A percentile compares a stretch with the other conserved stretches of the same genome.
phyloP scores from a whole-genome alignment of 2,113 vertebrate species.

The Labeo catla region DNA sequence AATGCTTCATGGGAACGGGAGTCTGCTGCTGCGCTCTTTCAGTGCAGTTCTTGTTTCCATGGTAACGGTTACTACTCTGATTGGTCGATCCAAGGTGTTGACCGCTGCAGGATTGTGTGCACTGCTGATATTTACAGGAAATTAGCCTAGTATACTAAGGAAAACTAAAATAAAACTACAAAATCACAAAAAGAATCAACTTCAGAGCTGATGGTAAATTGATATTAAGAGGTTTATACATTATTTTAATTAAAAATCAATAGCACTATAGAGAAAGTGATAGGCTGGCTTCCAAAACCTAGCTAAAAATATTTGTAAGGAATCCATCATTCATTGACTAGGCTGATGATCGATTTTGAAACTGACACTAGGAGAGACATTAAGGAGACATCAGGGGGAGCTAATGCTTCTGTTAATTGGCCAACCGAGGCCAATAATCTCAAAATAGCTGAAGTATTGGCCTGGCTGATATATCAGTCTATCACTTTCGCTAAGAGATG shows the following conservation, averaged over 20 bases:
- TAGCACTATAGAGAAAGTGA: not conserved
- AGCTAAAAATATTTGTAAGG: not conserved
- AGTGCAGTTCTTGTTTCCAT: not conserved
- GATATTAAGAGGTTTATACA: not conserved
- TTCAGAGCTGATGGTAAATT: not conserved
- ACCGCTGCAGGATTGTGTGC: not conserved
- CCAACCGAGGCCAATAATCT: not conserved
- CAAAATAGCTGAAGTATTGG: constrained; percentile 9
- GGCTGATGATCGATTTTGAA: not conserved
- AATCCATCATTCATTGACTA: not conserved
- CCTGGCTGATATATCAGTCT: not conserved
- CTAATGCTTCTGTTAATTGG: not conserved
- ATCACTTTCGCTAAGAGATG: not conserved
- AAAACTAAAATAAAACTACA: not conserved
- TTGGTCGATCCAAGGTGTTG: not conserved
- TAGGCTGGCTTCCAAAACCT: not conserved
- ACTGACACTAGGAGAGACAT: not conserved
- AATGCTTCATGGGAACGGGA: not conserved
- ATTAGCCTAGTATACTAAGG: not conserved
- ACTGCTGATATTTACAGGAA: not conserved
- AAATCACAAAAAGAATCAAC: not conserved
- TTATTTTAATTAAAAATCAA: not conserved
- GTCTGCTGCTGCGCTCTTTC: not conserved
- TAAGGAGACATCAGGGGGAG: not conserved
- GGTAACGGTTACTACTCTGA: not conserved